Conservation (phyloP, 2,888 invertebrate species). For the Cheiracanthium punctorium region DNA sequence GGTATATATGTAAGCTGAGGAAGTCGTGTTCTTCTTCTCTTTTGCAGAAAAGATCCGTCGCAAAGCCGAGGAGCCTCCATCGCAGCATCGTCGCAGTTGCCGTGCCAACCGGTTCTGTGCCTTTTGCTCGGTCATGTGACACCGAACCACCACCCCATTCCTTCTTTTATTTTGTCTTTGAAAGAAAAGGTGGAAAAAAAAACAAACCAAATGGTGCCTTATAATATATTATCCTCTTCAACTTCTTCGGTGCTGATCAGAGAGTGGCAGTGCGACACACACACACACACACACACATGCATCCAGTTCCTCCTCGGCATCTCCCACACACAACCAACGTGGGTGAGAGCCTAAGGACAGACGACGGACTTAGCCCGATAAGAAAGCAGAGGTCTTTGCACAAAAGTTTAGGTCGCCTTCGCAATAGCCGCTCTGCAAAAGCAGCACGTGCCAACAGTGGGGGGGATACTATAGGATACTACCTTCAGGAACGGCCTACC, state of each 20-base stretch:
- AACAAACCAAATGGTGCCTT: conserved; percentile 3
- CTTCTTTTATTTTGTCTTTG: not conserved
- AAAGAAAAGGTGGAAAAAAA: not conserved
- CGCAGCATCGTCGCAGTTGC: conserved; percentile 58
- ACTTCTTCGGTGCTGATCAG: conserved; percentile 12
- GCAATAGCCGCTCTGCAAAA: too few species aligned
- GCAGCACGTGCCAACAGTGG: too few species aligned
- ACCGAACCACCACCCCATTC: conserved; percentile 12
- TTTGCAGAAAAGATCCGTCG: conserved; percentile 71
- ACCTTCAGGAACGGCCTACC: too few species aligned
- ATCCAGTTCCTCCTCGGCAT: not conserved
- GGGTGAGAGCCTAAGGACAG: too few species aligned
- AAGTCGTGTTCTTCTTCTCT: too few species aligned
- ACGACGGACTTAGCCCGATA: too few species aligned
- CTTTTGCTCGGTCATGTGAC: conserved; percentile 68
- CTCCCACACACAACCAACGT: not conserved
- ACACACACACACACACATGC: not conserved
- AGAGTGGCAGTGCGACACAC: not conserved
- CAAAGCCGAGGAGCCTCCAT: conserved; percentile 71
- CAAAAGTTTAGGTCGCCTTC: too few species aligned
- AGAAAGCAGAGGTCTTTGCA: too few species aligned
- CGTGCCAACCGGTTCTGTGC: conserved; percentile 66
- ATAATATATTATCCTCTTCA: conserved; percentile 12
- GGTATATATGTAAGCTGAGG: too few species aligned
- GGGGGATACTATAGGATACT: too few species aligned